Conservation (phyloP, 2,113 vertebrate species). For the Solenodon paradoxus region DNA sequence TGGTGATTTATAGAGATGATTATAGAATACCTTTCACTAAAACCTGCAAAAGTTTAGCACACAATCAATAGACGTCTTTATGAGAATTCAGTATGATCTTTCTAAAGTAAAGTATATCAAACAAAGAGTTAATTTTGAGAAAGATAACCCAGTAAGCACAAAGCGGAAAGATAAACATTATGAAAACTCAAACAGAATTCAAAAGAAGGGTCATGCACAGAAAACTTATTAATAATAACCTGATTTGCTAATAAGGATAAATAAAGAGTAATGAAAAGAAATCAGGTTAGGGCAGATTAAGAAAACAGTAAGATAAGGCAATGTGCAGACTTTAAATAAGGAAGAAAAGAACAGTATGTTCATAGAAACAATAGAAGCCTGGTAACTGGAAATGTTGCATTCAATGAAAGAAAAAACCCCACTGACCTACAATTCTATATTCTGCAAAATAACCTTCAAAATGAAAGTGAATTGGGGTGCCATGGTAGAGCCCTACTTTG, state of each 20-base stretch:
- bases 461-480: not conserved
- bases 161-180: not conserved
- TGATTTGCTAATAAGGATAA: conserved; percentile 3
- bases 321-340: not conserved
- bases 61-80: not conserved
- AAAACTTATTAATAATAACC: conserved; percentile 1
- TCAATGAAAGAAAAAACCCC: not conserved
- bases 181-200: not conserved
- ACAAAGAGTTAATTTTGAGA: not conserved
- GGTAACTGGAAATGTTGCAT: not conserved
- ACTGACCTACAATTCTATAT: not conserved
- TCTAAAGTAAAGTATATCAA: not conserved
- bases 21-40: not conserved
- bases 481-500: no score
- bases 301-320: not conserved
- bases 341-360: not conserved
- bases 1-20: not conserved
- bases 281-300: not conserved
- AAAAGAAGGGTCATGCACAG: not conserved
- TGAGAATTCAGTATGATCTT: not conserved
- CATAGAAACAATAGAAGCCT: not conserved
- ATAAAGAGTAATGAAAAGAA: not conserved
- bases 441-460: not conserved
- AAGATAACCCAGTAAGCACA: not conserved
- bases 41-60: not conserved